Evolutionary conservation across 2,113 vertebrate species (phyloP).

Genomic region (Apistogramma diplotaenia): DNA sequence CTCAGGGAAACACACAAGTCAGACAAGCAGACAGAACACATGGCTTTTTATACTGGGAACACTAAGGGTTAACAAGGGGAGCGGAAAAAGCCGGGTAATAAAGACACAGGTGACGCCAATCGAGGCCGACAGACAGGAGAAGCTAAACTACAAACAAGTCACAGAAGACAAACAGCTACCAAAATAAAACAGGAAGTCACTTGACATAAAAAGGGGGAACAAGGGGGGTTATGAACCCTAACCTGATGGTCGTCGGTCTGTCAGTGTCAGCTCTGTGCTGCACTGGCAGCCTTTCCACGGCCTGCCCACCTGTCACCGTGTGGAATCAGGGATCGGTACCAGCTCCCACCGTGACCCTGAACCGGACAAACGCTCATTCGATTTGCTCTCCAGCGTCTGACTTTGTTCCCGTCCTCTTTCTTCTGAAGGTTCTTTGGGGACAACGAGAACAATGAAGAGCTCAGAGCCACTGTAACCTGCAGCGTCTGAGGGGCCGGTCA

Average conservation of each 20-base stretch:
- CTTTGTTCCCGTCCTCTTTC: neutral
- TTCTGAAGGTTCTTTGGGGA: neutral
- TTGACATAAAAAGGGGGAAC: no score
- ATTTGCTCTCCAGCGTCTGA: neutral
- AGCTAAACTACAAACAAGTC: no score
- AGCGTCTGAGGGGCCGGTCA: slow-evolving; percentile 15
- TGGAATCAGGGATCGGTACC: neutral
- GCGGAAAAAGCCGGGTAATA: no score
- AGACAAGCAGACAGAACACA: no score
- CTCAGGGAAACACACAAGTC: no score
- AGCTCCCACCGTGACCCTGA: neutral
- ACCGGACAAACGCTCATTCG: neutral
- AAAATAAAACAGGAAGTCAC: no score
- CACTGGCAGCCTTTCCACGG: neutral
- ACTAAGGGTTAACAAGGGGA: no score
- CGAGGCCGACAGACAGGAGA: no score
- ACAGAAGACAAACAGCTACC: no score
- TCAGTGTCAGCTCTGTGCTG: neutral
- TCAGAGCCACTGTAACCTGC: neutral
- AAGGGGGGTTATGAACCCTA: no score
- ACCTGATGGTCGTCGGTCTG: neutral
- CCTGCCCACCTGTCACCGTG: neutral
- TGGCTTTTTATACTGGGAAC: no score
- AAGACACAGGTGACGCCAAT: no score
- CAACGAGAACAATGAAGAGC: slow-evolving; percentile 11